These are phyloP conservation scores for Mallotus villosus DNA, from an alignment of 2,797 vertebrate species.

Conservation along the genomic window DNA sequence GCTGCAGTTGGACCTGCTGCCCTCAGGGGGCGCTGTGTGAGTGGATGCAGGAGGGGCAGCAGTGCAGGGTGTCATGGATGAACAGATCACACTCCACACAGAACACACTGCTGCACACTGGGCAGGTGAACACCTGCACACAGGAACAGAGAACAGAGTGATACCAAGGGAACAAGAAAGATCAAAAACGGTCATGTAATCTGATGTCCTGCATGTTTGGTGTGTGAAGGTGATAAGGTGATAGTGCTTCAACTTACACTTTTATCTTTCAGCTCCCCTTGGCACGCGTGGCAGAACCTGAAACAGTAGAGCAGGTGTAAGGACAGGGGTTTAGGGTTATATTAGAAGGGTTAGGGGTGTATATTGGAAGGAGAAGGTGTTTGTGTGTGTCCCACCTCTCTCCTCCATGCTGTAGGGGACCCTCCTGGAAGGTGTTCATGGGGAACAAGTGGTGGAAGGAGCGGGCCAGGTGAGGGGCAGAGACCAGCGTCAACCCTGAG, in stretches of 20 bases:
- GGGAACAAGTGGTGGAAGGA: conserved; percentile 98
- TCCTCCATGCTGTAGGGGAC: conserved; percentile 54
- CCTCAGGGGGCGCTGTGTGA: conserved; percentile 57
- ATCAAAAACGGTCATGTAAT: background rate
- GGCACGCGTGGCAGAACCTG: conserved; percentile 91
- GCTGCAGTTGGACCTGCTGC: background rate
- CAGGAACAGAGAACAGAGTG: background rate
- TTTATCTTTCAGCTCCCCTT: conserved; percentile 88
- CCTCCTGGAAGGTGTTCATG: conserved; percentile 86
- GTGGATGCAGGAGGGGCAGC: conserved; percentile 92
- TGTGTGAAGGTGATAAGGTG: background rate
- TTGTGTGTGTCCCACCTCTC: background rate
- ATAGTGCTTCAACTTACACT: conserved; percentile 76
- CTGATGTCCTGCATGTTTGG: too few relatives aligned
- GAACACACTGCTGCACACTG: conserved; percentile 80
- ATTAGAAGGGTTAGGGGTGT: background rate
- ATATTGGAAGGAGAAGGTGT: background rate
- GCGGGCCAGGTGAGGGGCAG: conserved; percentile 93
- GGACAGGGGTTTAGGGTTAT: background rate
- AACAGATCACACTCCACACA: conserved; percentile 94
- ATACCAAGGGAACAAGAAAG: background rate
- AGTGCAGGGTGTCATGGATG: conserved; percentile 92
- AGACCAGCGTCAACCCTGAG: conserved; percentile 90
- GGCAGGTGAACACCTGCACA: conserved; percentile 83
- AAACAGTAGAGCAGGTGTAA: conserved; percentile 26